Base-by-base conservation (phyloP, 1,140 invertebrate species). In the Platorchestia sp. region DNA sequence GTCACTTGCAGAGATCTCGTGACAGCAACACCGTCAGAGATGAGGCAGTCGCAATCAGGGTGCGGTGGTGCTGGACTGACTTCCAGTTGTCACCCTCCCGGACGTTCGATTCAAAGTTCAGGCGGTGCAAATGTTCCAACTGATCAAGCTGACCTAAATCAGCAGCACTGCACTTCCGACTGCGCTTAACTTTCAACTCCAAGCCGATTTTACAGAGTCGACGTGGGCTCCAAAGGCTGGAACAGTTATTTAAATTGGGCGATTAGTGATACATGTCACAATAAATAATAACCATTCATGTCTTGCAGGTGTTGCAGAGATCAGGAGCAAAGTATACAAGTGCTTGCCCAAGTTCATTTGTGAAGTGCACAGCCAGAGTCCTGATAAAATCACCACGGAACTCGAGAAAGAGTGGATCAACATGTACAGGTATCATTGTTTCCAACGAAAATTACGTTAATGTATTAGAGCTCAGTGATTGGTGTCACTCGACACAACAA, bases 341-440 rank as follows among this genome's bases (percentile, higher is more conserved):
- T 93, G 91, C 44, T 44, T 93, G 40, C 91, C 91, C 41, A 93
- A 93, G 45, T 93, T 93, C 45, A 93, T 93, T 19, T 93, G 91
- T 36, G 91, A 93, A 47, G 91, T 93, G 6, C 91, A 93, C 45
- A 93, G 91, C 47, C 91, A 93, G 45, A 93, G 43, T 93, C 45
- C 45, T 19, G 91, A 93, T 40, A 93, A 44, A 93, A 93, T 93
- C 45, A 93, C 91, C 0, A 93, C 91, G 14, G 91, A 93, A 0
- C 91, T 93, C 1, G 91, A 93, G 45, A 93, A 47, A 45, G 91
- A 93, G 44, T 93, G 91, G 91, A 45, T 93, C 45, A 93, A 93
- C 91, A 93, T 93, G 91, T 93, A 93, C 91, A 93, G 91, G 91
- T 93, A 47, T 16, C 22, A 89, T n/a, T 7, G n/a, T n/a, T n/a